phyloP scores from a whole-genome alignment of 2,797 vertebrate genomes.

The Diplodus sargus region DNA sequence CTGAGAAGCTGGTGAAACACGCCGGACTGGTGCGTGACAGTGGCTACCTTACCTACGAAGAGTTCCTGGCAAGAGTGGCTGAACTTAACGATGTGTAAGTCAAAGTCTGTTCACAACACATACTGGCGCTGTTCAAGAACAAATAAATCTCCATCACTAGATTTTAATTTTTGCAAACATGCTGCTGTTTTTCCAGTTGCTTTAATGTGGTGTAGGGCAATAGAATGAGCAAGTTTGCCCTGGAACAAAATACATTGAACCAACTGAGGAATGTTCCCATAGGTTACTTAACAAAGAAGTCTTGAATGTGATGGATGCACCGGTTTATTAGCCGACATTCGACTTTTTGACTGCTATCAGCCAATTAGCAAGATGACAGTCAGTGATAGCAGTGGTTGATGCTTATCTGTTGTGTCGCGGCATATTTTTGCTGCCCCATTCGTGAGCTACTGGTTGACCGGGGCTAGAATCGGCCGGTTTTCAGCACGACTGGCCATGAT shows the following conservation, averaged over 20 bases:
- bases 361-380: no score
- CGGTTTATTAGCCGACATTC: no score
- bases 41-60: slow-evolving; percentile 95
- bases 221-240: not conserved
- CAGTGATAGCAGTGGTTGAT: no score
- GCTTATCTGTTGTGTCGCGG: no score
- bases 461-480: no score
- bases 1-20: slow-evolving; percentile 96
- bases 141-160: not conserved
- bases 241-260: not conserved
- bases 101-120: not conserved
- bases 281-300: not conserved
- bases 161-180: not conserved
- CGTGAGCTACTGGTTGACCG: no score
- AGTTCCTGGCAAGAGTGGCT: slow-evolving; percentile 95
- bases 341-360: no score
- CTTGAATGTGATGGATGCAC: not conserved
- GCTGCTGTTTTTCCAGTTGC: not conserved
- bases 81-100: slow-evolving; percentile 98
- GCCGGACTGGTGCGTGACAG: slow-evolving; percentile 92
- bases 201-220: not conserved
- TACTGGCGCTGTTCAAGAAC: not conserved
- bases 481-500: no score
- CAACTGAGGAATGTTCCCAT: not conserved
- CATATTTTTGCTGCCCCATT: no score